These are phyloP conservation scores for Ditylenchus dipsaci DNA, from an alignment of 1,140 invertebrate genomes.

Conservation along the genomic window DNA sequence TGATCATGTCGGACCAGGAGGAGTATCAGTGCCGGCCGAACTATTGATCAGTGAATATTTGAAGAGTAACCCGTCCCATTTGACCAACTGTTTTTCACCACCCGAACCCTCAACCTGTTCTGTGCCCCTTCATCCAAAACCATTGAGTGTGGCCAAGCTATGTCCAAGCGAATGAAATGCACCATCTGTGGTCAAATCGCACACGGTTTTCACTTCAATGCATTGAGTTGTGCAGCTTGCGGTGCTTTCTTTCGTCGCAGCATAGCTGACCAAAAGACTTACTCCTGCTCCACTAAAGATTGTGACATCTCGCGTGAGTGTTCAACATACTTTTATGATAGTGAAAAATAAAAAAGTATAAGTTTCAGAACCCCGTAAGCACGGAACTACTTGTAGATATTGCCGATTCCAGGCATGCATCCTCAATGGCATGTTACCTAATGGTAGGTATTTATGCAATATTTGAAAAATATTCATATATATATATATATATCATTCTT, in stretches of 20 bases:
- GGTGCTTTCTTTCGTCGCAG: conserved; percentile 15
- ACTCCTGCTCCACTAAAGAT: conserved; percentile 6
- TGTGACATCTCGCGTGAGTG: not conserved
- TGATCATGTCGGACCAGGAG: too few species aligned
- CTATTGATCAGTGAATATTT: too few species aligned
- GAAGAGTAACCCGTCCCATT: too few species aligned
- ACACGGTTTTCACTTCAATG: conserved; percentile 9
- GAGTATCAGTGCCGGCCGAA: too few species aligned
- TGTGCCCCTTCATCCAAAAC: too few species aligned
- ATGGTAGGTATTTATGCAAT: too few species aligned
- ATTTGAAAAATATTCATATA: too few species aligned
- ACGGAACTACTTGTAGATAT: conserved; percentile 17
- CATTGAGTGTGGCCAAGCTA: too few species aligned
- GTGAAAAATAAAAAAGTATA: too few species aligned
- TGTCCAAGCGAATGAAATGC: not conserved
- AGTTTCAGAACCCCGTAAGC: conserved; percentile 20
- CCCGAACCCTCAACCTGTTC: too few species aligned
- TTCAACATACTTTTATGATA: not conserved
- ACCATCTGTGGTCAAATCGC: not conserved
- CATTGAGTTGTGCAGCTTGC: conserved; percentile 12
- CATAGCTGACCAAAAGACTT: conserved; percentile 19
- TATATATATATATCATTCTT: too few species aligned
- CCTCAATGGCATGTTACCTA: conserved; percentile 12
- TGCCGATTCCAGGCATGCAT: conserved; percentile 25
- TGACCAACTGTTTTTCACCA: too few species aligned